Evolutionary conservation across 1,140 invertebrate genomes (phyloP), one percentile per base, ranked within the genome.

Genomic region (Drosophila novamexicana): DNA sequence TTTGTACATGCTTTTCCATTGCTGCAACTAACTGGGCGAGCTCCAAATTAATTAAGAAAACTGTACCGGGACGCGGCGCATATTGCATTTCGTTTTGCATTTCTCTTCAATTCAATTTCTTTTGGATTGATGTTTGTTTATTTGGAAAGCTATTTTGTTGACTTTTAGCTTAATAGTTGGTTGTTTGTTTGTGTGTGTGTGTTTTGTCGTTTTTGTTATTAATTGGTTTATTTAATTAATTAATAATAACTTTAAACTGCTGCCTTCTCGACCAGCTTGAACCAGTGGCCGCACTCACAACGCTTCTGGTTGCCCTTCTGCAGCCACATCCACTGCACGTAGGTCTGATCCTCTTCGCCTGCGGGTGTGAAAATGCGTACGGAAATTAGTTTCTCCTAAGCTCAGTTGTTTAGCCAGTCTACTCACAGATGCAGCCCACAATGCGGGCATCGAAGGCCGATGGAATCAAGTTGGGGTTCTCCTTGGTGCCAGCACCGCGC

Each of bases 241-340:
- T 80, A 89, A 89, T 88, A 88, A 90, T 90, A 84, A 79, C 79
- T 90, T 95, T 95, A 96, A 84, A 95, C 84, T 79, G 94, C 93
- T 63, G 93, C 92, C 92, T 95, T 96, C 83, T 97, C 95, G 42
- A 96, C 94, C 74, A 99, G 93, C 93, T 98, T 98, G 94, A 98
- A 99, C 98, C 98, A 99, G 92, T 98, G 95, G 42, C 98, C 98
- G 93, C 98, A 99, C 91, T 96, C 96, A 91, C 98, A 99, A 72
- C 98, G 95, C 83, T 97, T 97, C 40, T 97, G 95, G 77, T 96
- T 94, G 14, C 97, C 98, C 93, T 95, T 94, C 92, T 98, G 95
- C 77, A 99, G 92, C 96, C 97, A 98, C 96, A 99, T 98, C 97
- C 97, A 99, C 88, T 96, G 96, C 75, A 99, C 95, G 71, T 94